Conservation (phyloP, 2,113 vertebrate genomes). For the Campylomormyrus numenius region DNA sequence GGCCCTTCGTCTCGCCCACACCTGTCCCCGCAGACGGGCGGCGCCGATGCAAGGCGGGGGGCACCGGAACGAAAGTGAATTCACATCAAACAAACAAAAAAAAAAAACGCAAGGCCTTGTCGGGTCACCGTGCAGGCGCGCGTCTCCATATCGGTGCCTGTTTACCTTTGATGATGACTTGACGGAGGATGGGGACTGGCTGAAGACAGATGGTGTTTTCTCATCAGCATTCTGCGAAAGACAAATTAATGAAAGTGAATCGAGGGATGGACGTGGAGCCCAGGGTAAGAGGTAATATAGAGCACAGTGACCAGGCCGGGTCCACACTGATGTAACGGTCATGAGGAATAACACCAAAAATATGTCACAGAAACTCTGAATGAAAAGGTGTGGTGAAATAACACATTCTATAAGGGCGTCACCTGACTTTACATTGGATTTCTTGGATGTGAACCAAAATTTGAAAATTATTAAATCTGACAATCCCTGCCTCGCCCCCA, state of each 20-base stretch:
- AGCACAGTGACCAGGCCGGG: not conserved
- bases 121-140: not conserved
- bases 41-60: not conserved
- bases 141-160: not conserved
- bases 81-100: slow-evolving; percentile 14
- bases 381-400: not conserved
- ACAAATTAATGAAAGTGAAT: not conserved
- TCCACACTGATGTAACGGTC: not conserved
- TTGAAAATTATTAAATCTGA: not conserved
- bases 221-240: slow-evolving; percentile 40
- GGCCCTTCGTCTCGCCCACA: not conserved
- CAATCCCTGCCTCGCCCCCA: not conserved
- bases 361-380: not conserved
- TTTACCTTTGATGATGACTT: slow-evolving; percentile 50
- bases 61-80: not conserved
- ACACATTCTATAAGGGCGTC: not conserved
- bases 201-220: slow-evolving; percentile 50
- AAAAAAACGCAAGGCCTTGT: not conserved
- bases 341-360: not conserved
- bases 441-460: not conserved
- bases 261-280: no score
- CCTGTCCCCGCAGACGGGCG: not conserved
- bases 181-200: slow-evolving; percentile 48
- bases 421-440: not conserved
- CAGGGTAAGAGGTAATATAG: no score